Evolutionary conservation across 2,888 invertebrate species (phyloP).

Genomic region (Pterostichus madidus): DNA sequence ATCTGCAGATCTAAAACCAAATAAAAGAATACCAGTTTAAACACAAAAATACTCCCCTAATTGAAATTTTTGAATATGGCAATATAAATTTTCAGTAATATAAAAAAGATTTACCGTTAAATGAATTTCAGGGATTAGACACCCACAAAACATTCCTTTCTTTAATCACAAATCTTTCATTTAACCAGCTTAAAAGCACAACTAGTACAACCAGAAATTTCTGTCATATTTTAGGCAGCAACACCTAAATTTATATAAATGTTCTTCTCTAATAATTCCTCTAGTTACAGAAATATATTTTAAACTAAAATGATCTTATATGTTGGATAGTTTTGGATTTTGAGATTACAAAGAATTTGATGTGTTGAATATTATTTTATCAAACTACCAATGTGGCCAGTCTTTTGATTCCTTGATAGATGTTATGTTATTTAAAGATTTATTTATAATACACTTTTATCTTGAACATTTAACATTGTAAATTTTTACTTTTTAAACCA

Average conservation of each 20-base stretch:
- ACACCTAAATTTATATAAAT: slow-evolving; percentile 60
- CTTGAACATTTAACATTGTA: too few species aligned
- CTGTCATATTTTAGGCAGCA: slow-evolving; percentile 67
- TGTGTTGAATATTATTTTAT: too few species aligned
- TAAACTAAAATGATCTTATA: slow-evolving; percentile 59
- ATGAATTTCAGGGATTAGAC: background rate
- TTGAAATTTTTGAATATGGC: background rate
- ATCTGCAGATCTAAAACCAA: slow-evolving; percentile 26
- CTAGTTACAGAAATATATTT: slow-evolving; percentile 65
- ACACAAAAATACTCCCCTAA: too few species aligned
- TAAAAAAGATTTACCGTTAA: background rate
- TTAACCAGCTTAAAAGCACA: background rate
- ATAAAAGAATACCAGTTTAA: too few species aligned
- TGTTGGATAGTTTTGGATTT: slow-evolving; percentile 38
- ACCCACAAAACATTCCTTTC: background rate
- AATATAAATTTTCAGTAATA: background rate
- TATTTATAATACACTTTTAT: too few species aligned
- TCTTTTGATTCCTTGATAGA: too few species aligned
- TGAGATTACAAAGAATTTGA: slow-evolving; percentile 43
- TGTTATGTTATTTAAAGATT: too few species aligned
- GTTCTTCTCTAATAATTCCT: slow-evolving; percentile 55
- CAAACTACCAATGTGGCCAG: too few species aligned
- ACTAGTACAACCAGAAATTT: slow-evolving; percentile 51
- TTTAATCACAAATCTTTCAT: background rate
- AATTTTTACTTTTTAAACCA: too few species aligned